phyloP scores from a whole-genome alignment of 2,113 vertebrate species.

The Xiphorhynchus elegans region DNA sequence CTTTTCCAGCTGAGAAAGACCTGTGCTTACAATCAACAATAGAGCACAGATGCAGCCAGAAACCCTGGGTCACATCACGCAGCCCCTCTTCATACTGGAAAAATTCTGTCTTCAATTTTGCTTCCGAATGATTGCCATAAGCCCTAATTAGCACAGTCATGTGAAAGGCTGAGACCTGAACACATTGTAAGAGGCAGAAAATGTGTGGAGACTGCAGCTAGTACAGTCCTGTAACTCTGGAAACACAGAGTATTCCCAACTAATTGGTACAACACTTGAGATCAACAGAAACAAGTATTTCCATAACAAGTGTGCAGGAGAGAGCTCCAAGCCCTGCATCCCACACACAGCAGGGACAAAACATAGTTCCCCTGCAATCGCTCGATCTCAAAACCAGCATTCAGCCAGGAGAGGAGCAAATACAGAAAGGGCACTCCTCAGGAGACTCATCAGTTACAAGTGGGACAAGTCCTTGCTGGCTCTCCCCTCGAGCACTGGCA shows the following conservation, averaged over 20 bases:
- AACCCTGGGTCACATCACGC: not conserved
- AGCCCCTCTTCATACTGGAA: not conserved
- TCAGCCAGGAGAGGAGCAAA: not conserved
- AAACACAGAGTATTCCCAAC: not conserved
- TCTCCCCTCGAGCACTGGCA: not conserved
- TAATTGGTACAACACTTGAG: not conserved
- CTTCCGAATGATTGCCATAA: not conserved
- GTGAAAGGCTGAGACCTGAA: not conserved
- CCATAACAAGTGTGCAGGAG: not conserved
- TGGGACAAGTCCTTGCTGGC: not conserved
- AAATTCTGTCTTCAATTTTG: slow-evolving; percentile 4
- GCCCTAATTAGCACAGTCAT: not conserved
- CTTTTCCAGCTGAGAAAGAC: not conserved
- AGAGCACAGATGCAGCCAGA: not conserved
- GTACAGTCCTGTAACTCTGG: not conserved
- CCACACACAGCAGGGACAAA: not conserved
- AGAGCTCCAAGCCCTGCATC: not conserved
- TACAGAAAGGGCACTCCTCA: not conserved
- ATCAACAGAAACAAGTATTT: not conserved
- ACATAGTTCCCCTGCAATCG: not conserved
- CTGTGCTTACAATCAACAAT: not conserved
- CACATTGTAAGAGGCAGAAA: not conserved
- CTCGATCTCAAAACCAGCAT: not conserved
- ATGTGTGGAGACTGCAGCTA: not conserved
- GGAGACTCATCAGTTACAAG: not conserved